These are phyloP conservation scores for Taenaris catops DNA, from an alignment of 2,888 invertebrate species.

Conservation along the genomic window DNA sequence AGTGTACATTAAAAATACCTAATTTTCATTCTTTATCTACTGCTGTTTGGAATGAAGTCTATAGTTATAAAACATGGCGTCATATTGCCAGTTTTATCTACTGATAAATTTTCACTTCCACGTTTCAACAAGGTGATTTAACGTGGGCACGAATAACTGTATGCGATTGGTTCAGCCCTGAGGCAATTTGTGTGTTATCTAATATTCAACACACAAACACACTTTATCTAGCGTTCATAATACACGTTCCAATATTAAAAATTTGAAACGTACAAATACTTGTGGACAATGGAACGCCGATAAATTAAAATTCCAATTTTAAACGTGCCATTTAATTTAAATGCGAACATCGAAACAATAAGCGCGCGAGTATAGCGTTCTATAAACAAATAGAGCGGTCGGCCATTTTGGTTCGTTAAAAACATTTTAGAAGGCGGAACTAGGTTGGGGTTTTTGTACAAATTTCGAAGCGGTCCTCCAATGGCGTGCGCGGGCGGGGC, in stretches of 20 bases:
- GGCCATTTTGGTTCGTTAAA: constrained; percentile 73
- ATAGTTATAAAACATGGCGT: constrained; percentile 23
- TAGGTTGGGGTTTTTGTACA: constrained; percentile 75
- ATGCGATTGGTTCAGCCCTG: constrained; percentile 25
- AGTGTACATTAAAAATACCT: constrained; percentile 7
- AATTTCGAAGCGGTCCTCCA: constrained; percentile 73
- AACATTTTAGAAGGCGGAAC: constrained; percentile 79
- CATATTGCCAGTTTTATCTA: constrained; percentile 22
- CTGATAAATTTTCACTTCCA: constrained; percentile 26
- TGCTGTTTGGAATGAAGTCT: no score
- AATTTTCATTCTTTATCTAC: no score
- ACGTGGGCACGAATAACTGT: constrained; percentile 20
- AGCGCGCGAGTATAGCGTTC: constrained; percentile 44
- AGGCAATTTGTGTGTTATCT: constrained; percentile 25
- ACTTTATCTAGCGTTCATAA: constrained; percentile 10
- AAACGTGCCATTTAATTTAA: constrained; percentile 31
- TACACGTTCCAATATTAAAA: constrained; percentile 16
- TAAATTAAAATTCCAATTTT: constrained; percentile 35
- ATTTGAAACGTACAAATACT: constrained; percentile 5
- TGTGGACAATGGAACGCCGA: constrained; percentile 25
- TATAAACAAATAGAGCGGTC: constrained; percentile 66
- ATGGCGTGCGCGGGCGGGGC: constrained; percentile 74
- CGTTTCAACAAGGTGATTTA: constrained; percentile 17
- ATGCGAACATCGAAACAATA: constrained; percentile 30
- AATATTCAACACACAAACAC: constrained; percentile 16